Evolutionary conservation across 2,888 invertebrate species (phyloP).

Genomic region (Pomacea canaliculata): DNA sequence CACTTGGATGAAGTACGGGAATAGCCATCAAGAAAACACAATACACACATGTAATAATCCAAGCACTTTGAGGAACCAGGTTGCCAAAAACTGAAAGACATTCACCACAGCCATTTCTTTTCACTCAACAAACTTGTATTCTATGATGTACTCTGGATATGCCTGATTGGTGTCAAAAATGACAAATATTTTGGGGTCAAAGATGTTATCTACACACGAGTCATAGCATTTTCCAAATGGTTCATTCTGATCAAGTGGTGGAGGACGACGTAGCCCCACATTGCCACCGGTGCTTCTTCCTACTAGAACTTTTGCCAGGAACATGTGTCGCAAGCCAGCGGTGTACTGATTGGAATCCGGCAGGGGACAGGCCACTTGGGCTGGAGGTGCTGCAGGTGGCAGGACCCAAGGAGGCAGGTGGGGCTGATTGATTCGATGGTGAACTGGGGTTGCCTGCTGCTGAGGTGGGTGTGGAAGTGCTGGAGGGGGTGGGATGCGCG

Average conservation of each 20-base stretch:
- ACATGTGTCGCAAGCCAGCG: constrained; percentile 41
- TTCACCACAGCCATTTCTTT: too few relatives aligned
- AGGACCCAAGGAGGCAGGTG: constrained; percentile 2
- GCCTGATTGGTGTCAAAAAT: constrained; percentile 66
- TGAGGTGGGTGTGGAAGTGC: not conserved
- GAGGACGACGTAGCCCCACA: constrained; percentile 55
- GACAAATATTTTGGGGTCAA: constrained; percentile 61
- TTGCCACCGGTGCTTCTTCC: constrained; percentile 61
- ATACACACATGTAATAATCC: too few relatives aligned
- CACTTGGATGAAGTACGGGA: too few relatives aligned
- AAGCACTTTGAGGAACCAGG: too few relatives aligned
- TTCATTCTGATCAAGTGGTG: constrained; percentile 48
- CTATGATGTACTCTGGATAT: constrained; percentile 65
- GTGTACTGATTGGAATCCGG: not conserved
- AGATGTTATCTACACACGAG: constrained; percentile 63
- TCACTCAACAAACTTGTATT: constrained; percentile 41
- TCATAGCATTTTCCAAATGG: constrained; percentile 63
- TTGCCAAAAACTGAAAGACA: too few relatives aligned
- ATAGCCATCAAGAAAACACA: too few relatives aligned
- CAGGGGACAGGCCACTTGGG: constrained; percentile 8
- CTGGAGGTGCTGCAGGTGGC: not conserved
- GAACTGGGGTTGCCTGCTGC: not conserved
- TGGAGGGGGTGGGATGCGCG: not conserved
- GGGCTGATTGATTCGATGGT: not conserved
- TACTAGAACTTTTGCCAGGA: constrained; percentile 61